Evolutionary conservation across 2,113 vertebrate species (phyloP).

Genomic region (Neolamprologus variostigma): DNA sequence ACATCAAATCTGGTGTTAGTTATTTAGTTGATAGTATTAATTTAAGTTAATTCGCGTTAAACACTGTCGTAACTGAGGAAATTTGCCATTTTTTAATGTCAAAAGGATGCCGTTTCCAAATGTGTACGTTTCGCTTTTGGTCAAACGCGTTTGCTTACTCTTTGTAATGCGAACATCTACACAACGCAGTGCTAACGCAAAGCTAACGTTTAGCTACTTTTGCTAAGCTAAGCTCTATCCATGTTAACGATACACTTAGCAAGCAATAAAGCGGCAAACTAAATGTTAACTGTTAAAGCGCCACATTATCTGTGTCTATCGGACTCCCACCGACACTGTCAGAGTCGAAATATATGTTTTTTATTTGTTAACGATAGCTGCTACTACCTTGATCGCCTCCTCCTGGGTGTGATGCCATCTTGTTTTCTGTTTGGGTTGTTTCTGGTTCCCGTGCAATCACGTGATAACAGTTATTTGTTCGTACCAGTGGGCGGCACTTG

Average conservation of each 20-base stretch:
- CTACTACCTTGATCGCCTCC: conserved; percentile 56
- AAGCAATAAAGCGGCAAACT: not conserved
- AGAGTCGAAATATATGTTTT: not conserved
- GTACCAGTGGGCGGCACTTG: not conserved
- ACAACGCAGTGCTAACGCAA: not conserved
- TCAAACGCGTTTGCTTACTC: not conserved
- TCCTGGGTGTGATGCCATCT: conserved; percentile 67
- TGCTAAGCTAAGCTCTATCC: not conserved
- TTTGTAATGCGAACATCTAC: not conserved
- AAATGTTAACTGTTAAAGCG: not conserved
- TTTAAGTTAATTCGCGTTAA: not conserved
- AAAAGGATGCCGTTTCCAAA: accelerated
- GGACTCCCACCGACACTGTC: not conserved
- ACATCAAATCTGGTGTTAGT: not conserved
- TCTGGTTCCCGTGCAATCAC: conserved; percentile 37
- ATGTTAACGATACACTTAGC: not conserved
- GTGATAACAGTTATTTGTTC: conserved; percentile 13
- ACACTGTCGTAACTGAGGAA: not conserved
- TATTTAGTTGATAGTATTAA: not conserved
- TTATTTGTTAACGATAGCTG: not conserved
- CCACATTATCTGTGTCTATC: not conserved
- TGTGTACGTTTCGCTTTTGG: not conserved
- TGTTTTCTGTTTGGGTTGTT: conserved; percentile 9
- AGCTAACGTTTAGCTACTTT: conserved; percentile 3
- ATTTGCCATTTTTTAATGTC: not conserved